phyloP scores from a whole-genome alignment of 2,113 vertebrate species.

The Scomber scombrus region DNA sequence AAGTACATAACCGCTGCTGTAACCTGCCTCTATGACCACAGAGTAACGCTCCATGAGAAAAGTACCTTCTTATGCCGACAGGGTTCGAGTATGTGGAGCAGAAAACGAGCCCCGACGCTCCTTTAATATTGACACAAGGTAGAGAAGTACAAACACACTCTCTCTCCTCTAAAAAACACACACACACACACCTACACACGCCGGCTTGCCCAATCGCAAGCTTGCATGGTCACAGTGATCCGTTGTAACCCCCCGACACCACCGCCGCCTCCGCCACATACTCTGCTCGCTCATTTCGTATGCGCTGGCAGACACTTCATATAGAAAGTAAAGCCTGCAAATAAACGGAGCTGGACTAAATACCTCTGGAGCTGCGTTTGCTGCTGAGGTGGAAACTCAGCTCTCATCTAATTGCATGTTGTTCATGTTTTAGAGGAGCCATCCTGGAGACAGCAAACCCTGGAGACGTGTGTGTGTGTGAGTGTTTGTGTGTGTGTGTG shows the following conservation, averaged over 20 bases:
- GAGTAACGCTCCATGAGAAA: no score
- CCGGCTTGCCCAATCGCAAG: slow-evolving; percentile 39
- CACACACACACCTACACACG: no score
- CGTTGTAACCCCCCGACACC: slow-evolving; percentile 54
- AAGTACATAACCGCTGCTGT: no score
- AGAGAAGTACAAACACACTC: slow-evolving; percentile 63
- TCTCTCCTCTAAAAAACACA: slow-evolving; percentile 46
- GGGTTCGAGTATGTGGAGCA: slow-evolving; percentile 31
- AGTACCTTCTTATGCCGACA: not conserved
- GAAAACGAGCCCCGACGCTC: slow-evolving; percentile 39
- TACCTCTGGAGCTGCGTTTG: slow-evolving; percentile 29
- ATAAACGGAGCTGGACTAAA: slow-evolving; percentile 47
- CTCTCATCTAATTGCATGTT: slow-evolving; percentile 18
- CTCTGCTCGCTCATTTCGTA: slow-evolving; percentile 38
- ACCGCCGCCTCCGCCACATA: not conserved
- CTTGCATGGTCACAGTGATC: slow-evolving; percentile 58
- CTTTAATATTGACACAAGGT: slow-evolving; percentile 74
- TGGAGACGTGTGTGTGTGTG: not conserved
- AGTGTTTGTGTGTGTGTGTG: no score
- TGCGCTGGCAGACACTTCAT: slow-evolving; percentile 61
- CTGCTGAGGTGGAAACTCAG: slow-evolving; percentile 20
- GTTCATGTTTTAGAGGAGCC: slow-evolving; percentile 14
- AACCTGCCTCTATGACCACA: no score
- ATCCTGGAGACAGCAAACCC: not conserved
- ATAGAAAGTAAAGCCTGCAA: slow-evolving; percentile 61